A percentile compares a stretch with the other conserved stretches of the same genome.
These are phyloP conservation scores for Chauna torquata DNA, from an alignment of 2,113 vertebrate species.

Conservation along the genomic window DNA sequence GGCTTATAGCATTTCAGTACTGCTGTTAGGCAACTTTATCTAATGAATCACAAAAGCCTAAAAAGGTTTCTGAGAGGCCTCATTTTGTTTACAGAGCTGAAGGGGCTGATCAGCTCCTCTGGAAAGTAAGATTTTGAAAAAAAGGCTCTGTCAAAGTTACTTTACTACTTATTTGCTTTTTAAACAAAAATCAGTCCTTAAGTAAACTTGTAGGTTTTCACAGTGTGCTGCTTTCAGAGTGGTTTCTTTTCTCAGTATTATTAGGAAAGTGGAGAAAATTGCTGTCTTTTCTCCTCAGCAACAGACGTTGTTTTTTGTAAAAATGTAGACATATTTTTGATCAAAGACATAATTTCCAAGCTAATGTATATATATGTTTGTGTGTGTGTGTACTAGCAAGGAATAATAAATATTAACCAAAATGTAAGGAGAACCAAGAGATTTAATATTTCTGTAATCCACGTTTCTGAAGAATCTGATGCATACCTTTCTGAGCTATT, in stretches of 20 bases:
- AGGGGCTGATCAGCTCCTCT: background rate
- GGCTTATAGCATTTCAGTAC: background rate
- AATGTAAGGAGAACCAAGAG: background rate
- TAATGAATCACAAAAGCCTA: conserved; percentile 1
- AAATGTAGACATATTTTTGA: background rate
- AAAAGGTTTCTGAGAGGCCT: background rate
- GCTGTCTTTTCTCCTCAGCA: background rate
- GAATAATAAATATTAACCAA: background rate
- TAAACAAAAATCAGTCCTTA: background rate
- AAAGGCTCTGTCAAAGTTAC: background rate
- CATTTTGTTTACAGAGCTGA: conserved; percentile 8
- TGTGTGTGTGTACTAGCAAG: background rate
- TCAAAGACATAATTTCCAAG: background rate
- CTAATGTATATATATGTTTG: background rate
- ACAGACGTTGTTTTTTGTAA: background rate
- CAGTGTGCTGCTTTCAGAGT: background rate
- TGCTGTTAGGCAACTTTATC: background rate
- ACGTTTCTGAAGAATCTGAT: background rate
- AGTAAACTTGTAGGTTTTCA: background rate
- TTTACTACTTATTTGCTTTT: background rate
- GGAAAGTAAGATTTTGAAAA: background rate
- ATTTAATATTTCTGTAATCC: background rate
- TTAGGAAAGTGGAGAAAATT: background rate
- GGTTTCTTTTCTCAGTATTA: background rate
- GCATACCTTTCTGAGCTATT: background rate